phyloP scores from a whole-genome alignment of 2,113 vertebrate species.

The Corvus hawaiiensis region DNA sequence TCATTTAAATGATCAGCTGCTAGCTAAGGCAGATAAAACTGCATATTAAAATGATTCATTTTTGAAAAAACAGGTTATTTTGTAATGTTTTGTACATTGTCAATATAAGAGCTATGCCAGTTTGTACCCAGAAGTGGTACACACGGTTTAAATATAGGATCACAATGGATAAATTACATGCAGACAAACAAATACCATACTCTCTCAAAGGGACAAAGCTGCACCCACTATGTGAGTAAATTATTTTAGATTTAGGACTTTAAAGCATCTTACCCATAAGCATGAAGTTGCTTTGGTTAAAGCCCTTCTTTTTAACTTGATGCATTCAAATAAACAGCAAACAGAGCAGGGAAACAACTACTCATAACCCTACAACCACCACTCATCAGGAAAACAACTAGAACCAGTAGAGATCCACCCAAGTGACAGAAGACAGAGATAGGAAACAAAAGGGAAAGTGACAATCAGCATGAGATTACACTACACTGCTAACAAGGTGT shows the following conservation, averaged over 20 bases:
- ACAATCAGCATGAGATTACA: neutral
- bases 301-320: neutral
- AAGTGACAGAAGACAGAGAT: neutral
- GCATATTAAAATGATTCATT: neutral
- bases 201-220: neutral
- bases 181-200: neutral
- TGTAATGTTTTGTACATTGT: neutral
- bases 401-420: neutral
- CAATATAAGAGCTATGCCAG: neutral
- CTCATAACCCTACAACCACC: neutral
- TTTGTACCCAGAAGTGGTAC: neutral
- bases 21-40: neutral
- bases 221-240: neutral
- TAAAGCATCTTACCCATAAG: neutral
- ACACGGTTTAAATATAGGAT: neutral
- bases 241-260: neutral
- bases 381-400: neutral
- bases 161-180: neutral
- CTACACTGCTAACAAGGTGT: neutral
- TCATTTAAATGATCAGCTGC: neutral
- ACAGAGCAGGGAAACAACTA: neutral
- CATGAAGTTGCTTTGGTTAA: neutral
- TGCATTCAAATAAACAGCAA: neutral
- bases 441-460: neutral
- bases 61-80: neutral